Evolutionary conservation across 2,113 vertebrate genomes (phyloP), one percentile per base, ranked within the genome.

Genomic region (Rhagologus leucostigma): DNA sequence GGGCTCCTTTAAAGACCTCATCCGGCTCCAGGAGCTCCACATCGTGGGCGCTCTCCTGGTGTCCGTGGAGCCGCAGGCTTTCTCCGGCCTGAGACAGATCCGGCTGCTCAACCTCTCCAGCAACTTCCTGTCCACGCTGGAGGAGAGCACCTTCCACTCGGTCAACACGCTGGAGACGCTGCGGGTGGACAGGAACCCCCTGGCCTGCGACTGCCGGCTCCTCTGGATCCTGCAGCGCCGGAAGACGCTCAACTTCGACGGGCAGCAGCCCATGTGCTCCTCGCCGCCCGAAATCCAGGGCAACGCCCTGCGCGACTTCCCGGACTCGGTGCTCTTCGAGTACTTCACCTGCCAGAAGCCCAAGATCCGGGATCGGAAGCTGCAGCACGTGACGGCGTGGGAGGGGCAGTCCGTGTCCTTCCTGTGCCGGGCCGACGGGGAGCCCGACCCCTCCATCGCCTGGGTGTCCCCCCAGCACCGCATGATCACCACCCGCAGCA

Each of bases 281-380:
- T 97, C 97, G 0, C 99, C 99, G 0, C 98, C 98, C 2, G 99
- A 99, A 89, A 98, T 99, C 55, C 99, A 98, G 91, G 99, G 99
- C 20, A 98, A 98, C 4, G 98, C 99, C 23, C 98, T 99, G n/a
- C 98, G 96, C 1, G 97, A 97, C 77, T 99, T 99, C 93, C 98
- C 99, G 0, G 99, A 99, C 97, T 99, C 99, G 0, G 98, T 98
- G 42, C 98, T 99, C n/a, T 99, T 99, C 11, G 99, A 99, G 84
- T 99, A 99, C 89, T 99, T 99, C 89, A 99, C 99, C 49, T 99
- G 99, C 95, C 99, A 99, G 96, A 98, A 99, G 95, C 99, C 99
- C 90, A 98, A 99, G 97, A 99, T 99, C 91, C 98, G 98, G 35
- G 99, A 99, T 97, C 98, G 99, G 49, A 98, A 98, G 92, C 98